Base-by-base conservation (phyloP, 1,140 invertebrate species). In the Atopsyche davidsoni region DNA sequence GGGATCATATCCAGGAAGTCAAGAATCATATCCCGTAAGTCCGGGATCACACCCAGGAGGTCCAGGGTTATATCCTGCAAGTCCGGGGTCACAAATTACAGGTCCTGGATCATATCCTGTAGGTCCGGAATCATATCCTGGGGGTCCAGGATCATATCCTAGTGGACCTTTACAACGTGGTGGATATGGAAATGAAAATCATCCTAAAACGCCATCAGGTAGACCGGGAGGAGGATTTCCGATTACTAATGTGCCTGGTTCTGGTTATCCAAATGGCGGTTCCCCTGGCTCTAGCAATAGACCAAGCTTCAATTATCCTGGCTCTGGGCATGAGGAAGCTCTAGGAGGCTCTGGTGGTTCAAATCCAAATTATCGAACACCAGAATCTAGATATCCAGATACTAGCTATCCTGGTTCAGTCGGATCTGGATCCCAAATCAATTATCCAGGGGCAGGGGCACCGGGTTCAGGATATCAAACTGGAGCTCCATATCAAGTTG, bases 41-140 rank as follows among this genome's bases (percentile, higher is more conserved):
- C n/a, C n/a, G n/a, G n/a, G n/a, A n/a, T n/a, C n/a, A n/a, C n/a
- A n/a, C n/a, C n/a, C n/a, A n/a, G n/a, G n/a, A n/a, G n/a, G n/a
- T n/a, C n/a, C n/a, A n/a, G n/a, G n/a, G n/a, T n/a, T n/a, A n/a
- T n/a, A n/a, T n/a, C n/a, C n/a, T n/a, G n/a, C n/a, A n/a, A n/a
- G n/a, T n/a, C n/a, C n/a, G n/a, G n/a, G n/a, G n/a, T n/a, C n/a
- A n/a, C n/a, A n/a, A n/a, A 4, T 4, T 11, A 11, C 7, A 9
- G 14, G 7, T 35, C 34, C 34, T 4, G 34, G 34, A 35, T 9
- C 7, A 7, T 14, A 35, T 4, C 7, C 7, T 11, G 7, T 14
- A 4, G 34, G 34, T 35, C 14, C 14, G 34, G 34, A 14, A 35
- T 9, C 7, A 17, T 45, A 45, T 31, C 42, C 22, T 32, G 42